Percentiles rank a stretch among this genome's conserved stretches.
Conservation (phyloP, 2,888 invertebrate species). For the Amphipoea lucens region DNA sequence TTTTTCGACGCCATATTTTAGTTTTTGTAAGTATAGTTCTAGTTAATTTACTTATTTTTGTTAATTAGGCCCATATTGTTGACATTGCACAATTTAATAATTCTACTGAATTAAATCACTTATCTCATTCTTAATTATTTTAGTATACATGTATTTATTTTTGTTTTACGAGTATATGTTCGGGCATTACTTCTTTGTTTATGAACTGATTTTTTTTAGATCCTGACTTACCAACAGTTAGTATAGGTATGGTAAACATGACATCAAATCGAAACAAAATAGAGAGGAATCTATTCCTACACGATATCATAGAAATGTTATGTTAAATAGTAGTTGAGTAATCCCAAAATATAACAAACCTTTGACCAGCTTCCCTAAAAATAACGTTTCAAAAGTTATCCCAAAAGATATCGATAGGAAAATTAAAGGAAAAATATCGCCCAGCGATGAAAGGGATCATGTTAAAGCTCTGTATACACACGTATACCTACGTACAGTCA, state of each 20-base stretch:
- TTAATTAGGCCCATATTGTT: too few species aligned
- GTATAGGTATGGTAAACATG: not conserved
- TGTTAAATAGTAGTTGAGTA: not conserved
- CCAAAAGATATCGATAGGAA: not conserved
- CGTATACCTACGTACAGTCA: not conserved
- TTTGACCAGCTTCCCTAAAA: not conserved
- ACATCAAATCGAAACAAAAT: not conserved
- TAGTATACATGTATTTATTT: too few species aligned
- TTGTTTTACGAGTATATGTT: too few species aligned
- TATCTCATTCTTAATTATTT: too few species aligned
- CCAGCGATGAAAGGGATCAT: slow-evolving; percentile 20
- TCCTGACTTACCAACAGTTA: not conserved
- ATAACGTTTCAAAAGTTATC: slow-evolving; percentile 1
- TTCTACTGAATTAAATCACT: too few species aligned
- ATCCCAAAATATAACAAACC: not conserved
- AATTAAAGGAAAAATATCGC: slow-evolving; percentile 30
- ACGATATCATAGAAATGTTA: too few species aligned
- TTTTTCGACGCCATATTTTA: too few species aligned
- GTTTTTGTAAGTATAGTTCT: too few species aligned
- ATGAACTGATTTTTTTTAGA: not conserved
- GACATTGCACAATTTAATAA: too few species aligned
- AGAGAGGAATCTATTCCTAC: not conserved
- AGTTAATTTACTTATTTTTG: too few species aligned
- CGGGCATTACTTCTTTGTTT: too few species aligned
- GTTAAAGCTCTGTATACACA: slow-evolving; percentile 1